phyloP scores from a whole-genome alignment of 2,113 vertebrate species.

The Burhinus oedicnemus region DNA sequence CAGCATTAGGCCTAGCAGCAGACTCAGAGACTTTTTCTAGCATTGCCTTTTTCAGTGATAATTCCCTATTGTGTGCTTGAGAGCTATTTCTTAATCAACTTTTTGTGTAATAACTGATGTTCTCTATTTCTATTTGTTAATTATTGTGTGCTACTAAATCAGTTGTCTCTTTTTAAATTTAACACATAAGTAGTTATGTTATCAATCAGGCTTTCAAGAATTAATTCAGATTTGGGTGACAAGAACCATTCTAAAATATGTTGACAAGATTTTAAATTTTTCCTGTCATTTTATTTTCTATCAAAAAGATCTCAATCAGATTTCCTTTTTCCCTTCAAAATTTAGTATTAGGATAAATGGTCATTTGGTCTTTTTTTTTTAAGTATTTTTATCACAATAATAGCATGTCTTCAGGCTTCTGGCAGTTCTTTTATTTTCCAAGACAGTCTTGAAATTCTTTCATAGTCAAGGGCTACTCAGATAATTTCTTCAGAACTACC shows the following conservation, averaged over 20 bases:
- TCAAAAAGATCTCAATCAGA: background rate
- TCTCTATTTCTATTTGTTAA: background rate
- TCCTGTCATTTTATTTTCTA: background rate
- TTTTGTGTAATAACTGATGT: background rate
- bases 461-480: background rate
- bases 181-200: background rate
- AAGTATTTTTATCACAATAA: background rate
- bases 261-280: background rate
- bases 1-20: background rate
- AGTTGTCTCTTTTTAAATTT: background rate
- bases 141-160: background rate
- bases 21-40: background rate
- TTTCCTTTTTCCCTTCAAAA: background rate
- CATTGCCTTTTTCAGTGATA: background rate
- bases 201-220: background rate
- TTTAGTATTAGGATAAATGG: background rate
- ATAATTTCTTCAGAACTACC: background rate
- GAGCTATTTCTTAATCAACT: background rate
- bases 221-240: background rate
- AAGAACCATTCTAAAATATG: background rate
- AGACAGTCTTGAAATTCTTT: background rate
- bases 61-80: background rate
- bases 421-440: background rate
- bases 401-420: background rate
- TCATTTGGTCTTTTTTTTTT: background rate